Evolutionary conservation across 2,797 vertebrate genomes (phyloP).

Genomic region (Sternarchorhynchus goeldii): DNA sequence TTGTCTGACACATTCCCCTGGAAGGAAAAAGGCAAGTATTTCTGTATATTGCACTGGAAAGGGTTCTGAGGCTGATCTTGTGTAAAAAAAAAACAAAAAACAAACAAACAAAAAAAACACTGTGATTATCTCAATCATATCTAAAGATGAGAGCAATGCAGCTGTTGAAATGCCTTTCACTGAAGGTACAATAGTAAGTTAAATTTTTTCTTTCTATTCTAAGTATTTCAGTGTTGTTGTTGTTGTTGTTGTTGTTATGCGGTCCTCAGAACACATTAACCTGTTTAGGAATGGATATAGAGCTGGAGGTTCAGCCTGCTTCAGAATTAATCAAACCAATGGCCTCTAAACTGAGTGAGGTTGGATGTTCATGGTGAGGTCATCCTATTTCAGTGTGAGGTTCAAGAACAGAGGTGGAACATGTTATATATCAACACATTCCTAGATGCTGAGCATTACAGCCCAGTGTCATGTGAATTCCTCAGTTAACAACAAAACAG

Average conservation of each 20-base stretch:
- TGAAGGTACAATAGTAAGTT: slow-evolving; percentile 25
- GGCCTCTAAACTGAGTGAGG: not conserved
- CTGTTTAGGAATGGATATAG: too few species aligned
- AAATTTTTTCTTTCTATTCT: slow-evolving; percentile 9
- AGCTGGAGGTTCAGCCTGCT: too few species aligned
- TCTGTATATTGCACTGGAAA: slow-evolving; percentile 25
- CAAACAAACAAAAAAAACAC: too few species aligned
- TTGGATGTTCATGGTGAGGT: too few species aligned
- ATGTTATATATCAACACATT: not conserved
- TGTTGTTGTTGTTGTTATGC: not conserved
- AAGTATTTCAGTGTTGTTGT: not conserved
- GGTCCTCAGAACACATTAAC: too few species aligned
- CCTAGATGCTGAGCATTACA: not conserved
- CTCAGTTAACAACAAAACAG: not conserved
- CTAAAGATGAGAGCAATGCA: slow-evolving; percentile 13
- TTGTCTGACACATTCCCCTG: slow-evolving; percentile 42
- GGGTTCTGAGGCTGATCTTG: slow-evolving; percentile 39
- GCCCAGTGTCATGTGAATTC: not conserved
- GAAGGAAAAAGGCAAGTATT: slow-evolving; percentile 36
- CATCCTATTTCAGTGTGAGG: not conserved
- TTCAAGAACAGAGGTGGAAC: not conserved
- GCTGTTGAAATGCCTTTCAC: slow-evolving; percentile 11
- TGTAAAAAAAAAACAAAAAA: slow-evolving; percentile 23
- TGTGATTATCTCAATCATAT: slow-evolving; percentile 44
- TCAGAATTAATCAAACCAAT: too few species aligned